These are phyloP conservation scores for Thalpophila matura DNA, from an alignment of 2,888 invertebrate genomes.

Conservation along the genomic window DNA sequence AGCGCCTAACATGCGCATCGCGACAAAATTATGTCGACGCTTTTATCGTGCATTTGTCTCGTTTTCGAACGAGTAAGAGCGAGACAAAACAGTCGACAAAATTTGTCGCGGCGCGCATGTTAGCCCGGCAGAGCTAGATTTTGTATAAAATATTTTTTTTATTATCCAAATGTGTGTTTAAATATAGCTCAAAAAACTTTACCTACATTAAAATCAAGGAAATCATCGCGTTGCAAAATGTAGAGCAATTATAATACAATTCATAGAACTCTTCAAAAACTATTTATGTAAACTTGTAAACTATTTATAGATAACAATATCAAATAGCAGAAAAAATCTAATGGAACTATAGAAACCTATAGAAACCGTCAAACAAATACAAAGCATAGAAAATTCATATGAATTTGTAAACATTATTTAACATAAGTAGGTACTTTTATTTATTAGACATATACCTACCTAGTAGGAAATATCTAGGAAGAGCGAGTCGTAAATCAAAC, in stretches of 20 bases:
- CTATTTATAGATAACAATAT: not conserved
- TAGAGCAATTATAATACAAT: not conserved
- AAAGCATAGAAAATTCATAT: not conserved
- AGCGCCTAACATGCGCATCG: too few relatives aligned
- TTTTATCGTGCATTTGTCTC: too few relatives aligned
- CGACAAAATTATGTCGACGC: too few relatives aligned
- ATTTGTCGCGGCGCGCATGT: too few relatives aligned
- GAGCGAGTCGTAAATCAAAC: slow-evolving; percentile 22
- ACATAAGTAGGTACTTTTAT: too few relatives aligned
- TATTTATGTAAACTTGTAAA: not conserved
- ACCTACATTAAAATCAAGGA: slow-evolving; percentile 3
- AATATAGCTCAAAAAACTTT: too few relatives aligned
- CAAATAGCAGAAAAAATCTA: not conserved
- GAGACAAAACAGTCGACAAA: too few relatives aligned
- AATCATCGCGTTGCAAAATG: not conserved
- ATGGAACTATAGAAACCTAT: not conserved
- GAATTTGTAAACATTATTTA: not conserved
- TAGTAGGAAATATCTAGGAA: slow-evolving; percentile 26
- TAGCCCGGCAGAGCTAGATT: not conserved
- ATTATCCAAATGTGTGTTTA: not conserved
- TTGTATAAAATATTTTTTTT: not conserved
- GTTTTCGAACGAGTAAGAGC: too few relatives aligned
- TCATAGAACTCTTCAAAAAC: slow-evolving; percentile 8
- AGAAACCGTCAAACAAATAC: not conserved
- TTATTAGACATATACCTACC: too few relatives aligned